These are phyloP conservation scores for Anadara kagoshimensis DNA, from an alignment of 1,140 invertebrate genomes.

Conservation along the genomic window DNA sequence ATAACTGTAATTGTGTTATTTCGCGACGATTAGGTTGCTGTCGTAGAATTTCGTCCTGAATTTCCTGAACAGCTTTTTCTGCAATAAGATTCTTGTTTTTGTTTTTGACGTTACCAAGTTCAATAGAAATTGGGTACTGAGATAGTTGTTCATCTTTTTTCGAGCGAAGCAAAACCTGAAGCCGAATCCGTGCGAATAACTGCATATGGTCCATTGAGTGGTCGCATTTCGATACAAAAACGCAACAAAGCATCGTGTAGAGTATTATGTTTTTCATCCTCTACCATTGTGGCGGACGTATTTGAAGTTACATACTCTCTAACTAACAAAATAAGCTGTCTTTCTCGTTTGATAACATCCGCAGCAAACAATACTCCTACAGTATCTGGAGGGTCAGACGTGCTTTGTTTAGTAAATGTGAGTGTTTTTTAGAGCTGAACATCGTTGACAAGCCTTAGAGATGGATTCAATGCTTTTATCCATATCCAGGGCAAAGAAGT, in stretches of 20 bases:
- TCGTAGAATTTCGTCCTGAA: conserved; percentile 26
- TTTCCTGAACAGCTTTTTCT: conserved; percentile 36
- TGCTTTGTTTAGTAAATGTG: conserved; percentile 23
- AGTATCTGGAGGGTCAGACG: conserved; percentile 29
- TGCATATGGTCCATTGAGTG: conserved; percentile 33
- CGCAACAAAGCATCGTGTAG: conserved; percentile 23
- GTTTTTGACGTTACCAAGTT: conserved; percentile 44
- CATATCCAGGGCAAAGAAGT: conserved; percentile 47
- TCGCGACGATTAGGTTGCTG: not conserved
- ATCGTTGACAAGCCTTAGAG: conserved; percentile 36
- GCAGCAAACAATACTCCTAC: conserved; percentile 38
- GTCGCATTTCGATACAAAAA: conserved; percentile 22
- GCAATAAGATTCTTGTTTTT: conserved; percentile 45
- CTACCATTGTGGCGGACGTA: conserved; percentile 15
- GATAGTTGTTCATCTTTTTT: conserved; percentile 33
- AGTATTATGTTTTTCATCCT: conserved; percentile 11
- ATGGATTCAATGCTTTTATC: conserved; percentile 30
- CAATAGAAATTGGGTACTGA: conserved; percentile 23
- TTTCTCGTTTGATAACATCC: conserved; percentile 27
- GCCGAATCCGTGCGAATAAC: conserved; percentile 43
- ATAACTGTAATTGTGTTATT: conserved; percentile 2
- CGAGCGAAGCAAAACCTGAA: conserved; percentile 39
- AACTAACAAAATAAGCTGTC: conserved; percentile 30
- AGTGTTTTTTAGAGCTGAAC: conserved; percentile 24
- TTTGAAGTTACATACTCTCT: conserved; percentile 37